phyloP scores from a whole-genome alignment of 2,797 vertebrate genomes.

The Bucorvus abyssinicus region DNA sequence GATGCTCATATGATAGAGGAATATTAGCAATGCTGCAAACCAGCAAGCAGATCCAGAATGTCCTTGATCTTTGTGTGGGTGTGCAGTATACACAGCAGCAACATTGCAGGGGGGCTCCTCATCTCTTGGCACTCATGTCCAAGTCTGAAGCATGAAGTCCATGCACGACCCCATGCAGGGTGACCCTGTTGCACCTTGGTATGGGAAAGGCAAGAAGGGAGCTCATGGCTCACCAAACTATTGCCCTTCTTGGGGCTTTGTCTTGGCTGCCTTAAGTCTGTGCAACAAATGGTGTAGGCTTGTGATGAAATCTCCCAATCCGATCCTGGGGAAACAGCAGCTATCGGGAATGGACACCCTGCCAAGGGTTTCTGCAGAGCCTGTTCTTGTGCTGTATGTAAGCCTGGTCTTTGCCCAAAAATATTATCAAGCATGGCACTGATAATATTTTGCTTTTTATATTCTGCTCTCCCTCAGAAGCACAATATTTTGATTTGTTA shows the following conservation, averaged over 20 bases:
- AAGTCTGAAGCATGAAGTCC: neutral
- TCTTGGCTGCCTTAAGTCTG: neutral
- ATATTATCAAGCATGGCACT: neutral
- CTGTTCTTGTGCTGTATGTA: neutral
- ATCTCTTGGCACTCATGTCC: neutral
- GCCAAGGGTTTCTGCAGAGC: neutral
- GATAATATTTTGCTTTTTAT: neutral
- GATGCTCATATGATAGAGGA: neutral
- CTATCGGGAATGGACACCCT: neutral
- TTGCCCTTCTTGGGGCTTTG: neutral
- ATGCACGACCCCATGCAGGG: rapidly evolving
- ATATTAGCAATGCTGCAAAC: neutral
- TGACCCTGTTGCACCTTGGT: rapidly evolving
- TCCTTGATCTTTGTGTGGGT: neutral
- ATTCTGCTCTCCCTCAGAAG: neutral
- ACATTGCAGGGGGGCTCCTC: neutral
- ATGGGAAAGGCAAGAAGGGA: neutral
- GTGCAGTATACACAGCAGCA: rapidly evolving
- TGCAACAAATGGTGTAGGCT: neutral
- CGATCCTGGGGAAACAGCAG: neutral
- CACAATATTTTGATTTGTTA: neutral
- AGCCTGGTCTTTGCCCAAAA: neutral
- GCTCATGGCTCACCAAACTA: neutral
- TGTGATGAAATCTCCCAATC: neutral
- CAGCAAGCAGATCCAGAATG: neutral